Conservation (phyloP, 1,140 invertebrate species). For the Triops cancriformis region DNA sequence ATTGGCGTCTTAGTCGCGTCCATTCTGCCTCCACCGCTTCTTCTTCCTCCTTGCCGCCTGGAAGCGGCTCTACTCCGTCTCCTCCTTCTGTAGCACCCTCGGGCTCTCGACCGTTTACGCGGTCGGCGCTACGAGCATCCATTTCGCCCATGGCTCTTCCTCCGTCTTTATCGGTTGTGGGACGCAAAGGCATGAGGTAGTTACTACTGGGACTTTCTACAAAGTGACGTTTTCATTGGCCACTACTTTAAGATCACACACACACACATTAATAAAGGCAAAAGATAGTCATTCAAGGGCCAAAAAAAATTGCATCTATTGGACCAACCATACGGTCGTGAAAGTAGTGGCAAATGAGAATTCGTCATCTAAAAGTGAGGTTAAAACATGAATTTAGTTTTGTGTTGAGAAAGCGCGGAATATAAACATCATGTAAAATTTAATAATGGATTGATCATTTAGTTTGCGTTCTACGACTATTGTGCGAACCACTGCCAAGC, state of each 20-base stretch:
- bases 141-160: conserved; percentile 12
- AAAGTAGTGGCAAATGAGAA: no score
- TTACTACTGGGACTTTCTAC: not conserved
- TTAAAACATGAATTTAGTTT: no score
- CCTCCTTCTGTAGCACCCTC: not conserved
- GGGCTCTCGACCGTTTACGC: conserved; percentile 18
- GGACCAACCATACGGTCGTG: no score
- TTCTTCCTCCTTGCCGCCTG: not conserved
- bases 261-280: no score
- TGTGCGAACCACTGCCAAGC: not conserved
- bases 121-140: conserved; percentile 17
- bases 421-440: no score
- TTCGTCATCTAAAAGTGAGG: no score
- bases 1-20: not conserved
- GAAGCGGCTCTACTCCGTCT: not conserved
- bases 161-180: not conserved
- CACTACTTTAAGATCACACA: no score
- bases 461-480: not conserved
- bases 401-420: no score
- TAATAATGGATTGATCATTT: not conserved
- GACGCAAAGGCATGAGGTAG: conserved; percentile 4
- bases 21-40: not conserved
- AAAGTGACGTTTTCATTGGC: not conserved
- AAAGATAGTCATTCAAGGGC: no score
- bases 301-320: no score